Evolutionary conservation across 1,140 invertebrate species (phyloP), one percentile per base, ranked within the genome.

Genomic region (Babylonia areolata): DNA sequence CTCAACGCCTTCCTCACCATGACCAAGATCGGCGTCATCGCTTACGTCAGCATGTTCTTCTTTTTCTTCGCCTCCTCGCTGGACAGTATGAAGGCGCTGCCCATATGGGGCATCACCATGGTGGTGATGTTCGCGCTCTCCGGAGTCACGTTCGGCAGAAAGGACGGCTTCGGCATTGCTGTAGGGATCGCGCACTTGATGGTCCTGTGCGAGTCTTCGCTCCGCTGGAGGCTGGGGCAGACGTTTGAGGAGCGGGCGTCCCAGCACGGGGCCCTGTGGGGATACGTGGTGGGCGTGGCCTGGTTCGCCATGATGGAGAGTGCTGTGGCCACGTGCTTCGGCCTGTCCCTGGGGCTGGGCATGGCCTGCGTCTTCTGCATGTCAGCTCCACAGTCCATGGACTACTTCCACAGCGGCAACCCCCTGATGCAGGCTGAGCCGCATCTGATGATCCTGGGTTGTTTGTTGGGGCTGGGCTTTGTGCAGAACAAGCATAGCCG

Each of bases 161-260:
- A 85, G 37, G 89, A 90, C 77, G 90, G 89, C 12, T 88, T 89
- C 78, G 90, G 90, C 51, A 90, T 90, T 73, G 89, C 88, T 15
- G 81, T 90, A 9, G 90, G 90, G 42, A 84, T 87, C 5, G 64
- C 85, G 31, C 83, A 85, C 81, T 51, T 88, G 11, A 85, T 90
- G 20, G 28, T 90, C 28, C 86, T 88, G 20, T 77, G 23, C 46
- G 89, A 89, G 71, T 79, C 85, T 1, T 46, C 88, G 17, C 35
- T 88, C 0, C 51, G 89, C 31, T 90, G 86, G 87, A 81, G 87
- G 31, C 39, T 84, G 6, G 85, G 58, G 20, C 81, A 69, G 23
- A n/a, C 39, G 17, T 88, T 87, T 54, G 73, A 79, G 20, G 35
- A 82, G 15, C 42, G 84, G 3, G 81, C 81, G 17, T 46, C 39